phyloP scores from a whole-genome alignment of 2,888 invertebrate genomes.

The Tineola bisselliella region DNA sequence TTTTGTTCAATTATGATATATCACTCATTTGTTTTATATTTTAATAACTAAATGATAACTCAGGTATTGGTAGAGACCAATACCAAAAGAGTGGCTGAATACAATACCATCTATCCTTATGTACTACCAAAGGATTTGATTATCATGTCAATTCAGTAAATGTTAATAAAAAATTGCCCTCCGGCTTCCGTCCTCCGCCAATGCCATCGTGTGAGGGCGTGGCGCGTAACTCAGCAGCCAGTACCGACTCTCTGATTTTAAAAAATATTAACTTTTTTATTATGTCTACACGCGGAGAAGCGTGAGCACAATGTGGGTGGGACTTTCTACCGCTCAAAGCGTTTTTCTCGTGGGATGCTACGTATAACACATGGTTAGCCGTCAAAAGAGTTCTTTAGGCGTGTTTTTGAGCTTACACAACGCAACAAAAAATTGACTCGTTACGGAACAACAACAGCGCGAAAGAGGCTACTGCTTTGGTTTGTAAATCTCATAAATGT shows the following conservation, averaged over 20 bases:
- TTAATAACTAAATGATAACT: too few species aligned
- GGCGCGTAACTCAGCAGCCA: constrained; percentile 58
- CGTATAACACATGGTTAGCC: not conserved
- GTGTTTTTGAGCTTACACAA: not conserved
- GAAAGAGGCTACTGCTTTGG: not conserved
- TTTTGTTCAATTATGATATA: too few species aligned
- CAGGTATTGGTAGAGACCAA: too few species aligned
- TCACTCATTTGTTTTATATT: too few species aligned
- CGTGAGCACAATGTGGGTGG: constrained; percentile 50
- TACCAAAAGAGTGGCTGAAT: too few species aligned
- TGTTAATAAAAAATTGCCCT: constrained; percentile 23
- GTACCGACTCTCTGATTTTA: constrained; percentile 32
- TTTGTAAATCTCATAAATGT: not conserved
- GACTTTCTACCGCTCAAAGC: constrained; percentile 59
- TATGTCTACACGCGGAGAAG: constrained; percentile 25
- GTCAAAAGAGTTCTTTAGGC: not conserved
- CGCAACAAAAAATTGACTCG: not conserved
- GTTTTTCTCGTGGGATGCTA: constrained; percentile 41
- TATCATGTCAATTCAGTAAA: not conserved
- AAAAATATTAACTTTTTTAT: constrained; percentile 39
- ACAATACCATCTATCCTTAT: too few species aligned
- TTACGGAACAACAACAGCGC: not conserved
- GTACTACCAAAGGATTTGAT: not conserved
- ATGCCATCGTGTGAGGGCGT: constrained; percentile 42
- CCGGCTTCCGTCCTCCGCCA: constrained; percentile 48